Conservation (phyloP, 2,888 invertebrate genomes). For the Gasteruption jaculator region DNA sequence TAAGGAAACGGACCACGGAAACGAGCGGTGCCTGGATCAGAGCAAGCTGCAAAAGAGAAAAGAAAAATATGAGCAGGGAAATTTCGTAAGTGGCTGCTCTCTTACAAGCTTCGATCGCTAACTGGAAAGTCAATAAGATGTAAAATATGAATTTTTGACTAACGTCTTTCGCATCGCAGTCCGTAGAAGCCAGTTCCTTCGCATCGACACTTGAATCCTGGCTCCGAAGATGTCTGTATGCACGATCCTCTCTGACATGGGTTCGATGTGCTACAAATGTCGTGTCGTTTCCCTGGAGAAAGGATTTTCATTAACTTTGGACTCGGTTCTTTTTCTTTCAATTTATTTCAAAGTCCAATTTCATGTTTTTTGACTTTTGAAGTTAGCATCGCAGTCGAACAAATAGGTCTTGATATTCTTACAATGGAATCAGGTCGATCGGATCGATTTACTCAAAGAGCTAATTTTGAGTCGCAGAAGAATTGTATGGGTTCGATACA, state of each 20-base stretch:
- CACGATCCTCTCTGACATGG: conserved; percentile 67
- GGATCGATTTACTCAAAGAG: no score
- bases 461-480: no score
- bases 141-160: conserved; percentile 23
- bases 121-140: conserved; percentile 7
- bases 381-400: no score
- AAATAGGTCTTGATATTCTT: no score
- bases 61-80: conserved; percentile 16
- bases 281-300: conserved; percentile 53
- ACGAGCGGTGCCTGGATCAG: conserved; percentile 48
- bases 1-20: conserved; percentile 59
- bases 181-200: conserved; percentile 74
- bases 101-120: neutral
- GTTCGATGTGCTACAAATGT: conserved; percentile 59
- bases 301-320: no score
- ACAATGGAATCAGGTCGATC: no score
- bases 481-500: no score
- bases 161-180: conserved; percentile 66
- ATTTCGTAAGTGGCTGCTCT: neutral
- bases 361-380: no score
- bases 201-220: conserved; percentile 66
- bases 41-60: conserved; percentile 64
- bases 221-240: conserved; percentile 63
- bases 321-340: no score
- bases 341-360: conserved; percentile 3